A percentile compares a stretch with the other conserved stretches of the same genome.
Evolutionary conservation across 2,888 invertebrate genomes (phyloP).

Genomic region (Geotrupes spiniger): DNA sequence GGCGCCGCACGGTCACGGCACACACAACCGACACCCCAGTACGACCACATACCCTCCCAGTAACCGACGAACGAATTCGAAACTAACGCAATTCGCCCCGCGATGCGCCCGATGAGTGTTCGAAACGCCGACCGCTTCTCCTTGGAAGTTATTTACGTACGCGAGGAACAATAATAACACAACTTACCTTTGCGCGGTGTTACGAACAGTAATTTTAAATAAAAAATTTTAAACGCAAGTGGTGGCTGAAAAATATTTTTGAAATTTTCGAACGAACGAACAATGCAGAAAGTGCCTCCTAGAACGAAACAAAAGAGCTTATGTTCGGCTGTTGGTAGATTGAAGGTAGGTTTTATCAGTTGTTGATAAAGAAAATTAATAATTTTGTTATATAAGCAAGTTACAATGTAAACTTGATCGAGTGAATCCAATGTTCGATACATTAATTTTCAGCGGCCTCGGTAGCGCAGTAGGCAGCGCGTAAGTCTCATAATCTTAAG

Average conservation of each 20-base stretch:
- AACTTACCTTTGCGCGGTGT: too few relatives aligned
- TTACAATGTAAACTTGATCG: background rate
- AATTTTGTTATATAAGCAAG: constrained; percentile 5
- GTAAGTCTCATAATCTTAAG: constrained; percentile 91
- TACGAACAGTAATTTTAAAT: too few relatives aligned
- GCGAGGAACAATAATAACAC: too few relatives aligned
- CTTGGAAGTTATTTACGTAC: too few relatives aligned
- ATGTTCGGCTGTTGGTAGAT: constrained; percentile 15
- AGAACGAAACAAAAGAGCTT: constrained; percentile 19
- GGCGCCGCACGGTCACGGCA: constrained; percentile 5
- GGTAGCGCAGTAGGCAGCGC: constrained; percentile 87
- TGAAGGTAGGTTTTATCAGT: constrained; percentile 19
- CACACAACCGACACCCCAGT: too few relatives aligned
- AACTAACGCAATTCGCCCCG: background rate
- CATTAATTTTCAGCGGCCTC: constrained; percentile 59
- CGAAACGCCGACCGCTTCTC: too few relatives aligned
- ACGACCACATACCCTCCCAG: too few relatives aligned
- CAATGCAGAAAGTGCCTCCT: constrained; percentile 20
- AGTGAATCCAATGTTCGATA: too few relatives aligned
- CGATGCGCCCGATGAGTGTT: too few relatives aligned
- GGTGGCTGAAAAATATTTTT: too few relatives aligned
- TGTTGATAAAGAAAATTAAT: background rate
- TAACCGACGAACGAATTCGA: too few relatives aligned
- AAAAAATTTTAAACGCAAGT: too few relatives aligned
- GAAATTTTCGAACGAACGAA: constrained; percentile 2